phyloP scores from a whole-genome alignment of 2,888 invertebrate genomes.

The Thereva unica region DNA sequence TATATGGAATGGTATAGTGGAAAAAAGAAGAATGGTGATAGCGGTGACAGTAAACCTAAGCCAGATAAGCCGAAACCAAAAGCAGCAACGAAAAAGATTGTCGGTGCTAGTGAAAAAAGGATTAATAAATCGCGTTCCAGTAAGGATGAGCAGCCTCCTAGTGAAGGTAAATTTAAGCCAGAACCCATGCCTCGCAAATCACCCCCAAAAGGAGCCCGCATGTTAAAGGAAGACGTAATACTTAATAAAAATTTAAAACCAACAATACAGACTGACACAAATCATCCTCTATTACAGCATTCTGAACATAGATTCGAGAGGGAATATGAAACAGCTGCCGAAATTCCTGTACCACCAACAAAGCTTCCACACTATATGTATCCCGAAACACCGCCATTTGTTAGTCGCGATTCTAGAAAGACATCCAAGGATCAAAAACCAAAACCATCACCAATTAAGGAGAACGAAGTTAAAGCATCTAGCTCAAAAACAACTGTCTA shows the following conservation, averaged over 20 bases:
- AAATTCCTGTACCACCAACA: conserved; percentile 61
- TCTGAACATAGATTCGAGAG: conserved; percentile 78
- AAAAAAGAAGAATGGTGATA: conserved; percentile 60
- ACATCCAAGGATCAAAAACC: conserved; percentile 44
- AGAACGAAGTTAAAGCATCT: conserved; percentile 56
- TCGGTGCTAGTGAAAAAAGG: conserved; percentile 48
- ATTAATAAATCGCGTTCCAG: conserved; percentile 50
- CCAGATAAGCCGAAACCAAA: conserved; percentile 46
- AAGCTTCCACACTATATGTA: conserved; percentile 68
- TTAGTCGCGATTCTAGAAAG: conserved; percentile 44
- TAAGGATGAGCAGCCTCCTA: conserved; percentile 55
- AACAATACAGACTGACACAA: conserved; percentile 61
- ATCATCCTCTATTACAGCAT: conserved; percentile 75
- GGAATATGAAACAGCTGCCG: conserved; percentile 59
- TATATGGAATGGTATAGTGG: conserved; percentile 79
- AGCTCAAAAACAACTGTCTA: conserved; percentile 52
- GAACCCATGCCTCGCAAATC: conserved; percentile 59
- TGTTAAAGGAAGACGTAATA: conserved; percentile 60
- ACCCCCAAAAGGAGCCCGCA: conserved; percentile 51
- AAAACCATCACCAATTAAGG: conserved; percentile 57
- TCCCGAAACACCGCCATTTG: conserved; percentile 61
- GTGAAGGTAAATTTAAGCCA: conserved; percentile 58
- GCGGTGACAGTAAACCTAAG: conserved; percentile 49
- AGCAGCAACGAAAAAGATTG: conserved; percentile 41
- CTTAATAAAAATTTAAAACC: conserved; percentile 61